These are phyloP conservation scores for Indri indri DNA, from an alignment of 2,113 vertebrate genomes.

Conservation along the genomic window DNA sequence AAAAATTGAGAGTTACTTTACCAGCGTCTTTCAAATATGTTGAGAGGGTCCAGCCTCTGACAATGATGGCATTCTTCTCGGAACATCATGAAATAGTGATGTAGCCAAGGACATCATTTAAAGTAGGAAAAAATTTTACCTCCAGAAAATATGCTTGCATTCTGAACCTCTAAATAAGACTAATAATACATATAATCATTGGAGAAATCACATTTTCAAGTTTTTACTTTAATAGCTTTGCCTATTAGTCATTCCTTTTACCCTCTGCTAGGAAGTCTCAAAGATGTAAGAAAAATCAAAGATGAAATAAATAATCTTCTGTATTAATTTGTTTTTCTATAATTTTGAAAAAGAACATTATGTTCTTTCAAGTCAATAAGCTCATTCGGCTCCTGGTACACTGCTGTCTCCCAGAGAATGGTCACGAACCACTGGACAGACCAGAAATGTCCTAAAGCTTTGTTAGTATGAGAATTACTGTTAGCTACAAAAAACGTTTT, in stretches of 20 bases:
- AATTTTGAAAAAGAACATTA: constrained; percentile 10
- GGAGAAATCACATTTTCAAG: neutral
- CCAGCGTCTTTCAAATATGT: neutral
- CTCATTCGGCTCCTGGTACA: neutral
- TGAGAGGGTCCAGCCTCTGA: neutral
- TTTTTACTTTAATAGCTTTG: neutral
- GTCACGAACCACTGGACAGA: neutral
- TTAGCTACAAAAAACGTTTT: constrained; percentile 18
- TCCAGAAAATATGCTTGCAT: neutral
- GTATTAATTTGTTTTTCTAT: constrained; percentile 1
- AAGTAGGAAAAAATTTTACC: neutral
- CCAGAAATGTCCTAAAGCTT: neutral
- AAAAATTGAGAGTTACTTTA: neutral
- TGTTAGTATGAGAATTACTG: neutral
- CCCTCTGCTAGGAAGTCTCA: neutral
- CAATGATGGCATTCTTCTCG: neutral
- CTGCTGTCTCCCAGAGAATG: neutral
- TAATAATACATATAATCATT: neutral
- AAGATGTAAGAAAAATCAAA: neutral
- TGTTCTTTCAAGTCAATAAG: constrained; percentile 23
- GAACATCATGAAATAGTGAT: neutral
- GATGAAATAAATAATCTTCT: neutral
- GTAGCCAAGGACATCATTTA: neutral
- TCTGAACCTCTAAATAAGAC: neutral
- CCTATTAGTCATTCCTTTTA: neutral